phyloP scores from a whole-genome alignment of 2,797 vertebrate species.

The Acanthis flammea region DNA sequence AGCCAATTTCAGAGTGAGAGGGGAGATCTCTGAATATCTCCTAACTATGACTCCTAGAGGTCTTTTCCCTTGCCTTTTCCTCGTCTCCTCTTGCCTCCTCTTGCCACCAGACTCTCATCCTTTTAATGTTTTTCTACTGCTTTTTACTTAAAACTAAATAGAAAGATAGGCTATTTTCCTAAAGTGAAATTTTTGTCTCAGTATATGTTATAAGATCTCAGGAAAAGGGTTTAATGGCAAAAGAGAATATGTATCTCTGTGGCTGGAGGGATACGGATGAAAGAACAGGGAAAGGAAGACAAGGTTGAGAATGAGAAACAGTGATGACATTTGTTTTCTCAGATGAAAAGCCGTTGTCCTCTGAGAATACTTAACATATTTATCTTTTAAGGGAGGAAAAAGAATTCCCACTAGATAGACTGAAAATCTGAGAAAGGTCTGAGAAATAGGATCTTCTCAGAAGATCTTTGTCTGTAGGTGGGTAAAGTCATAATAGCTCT shows the following conservation, averaged over 20 bases:
- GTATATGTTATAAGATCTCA: neutral
- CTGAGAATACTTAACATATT: slow-evolving; percentile 62
- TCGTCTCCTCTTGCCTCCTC: neutral
- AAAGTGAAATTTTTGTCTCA: neutral
- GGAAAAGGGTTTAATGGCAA: neutral
- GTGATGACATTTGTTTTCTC: slow-evolving; percentile 64
- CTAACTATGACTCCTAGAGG: neutral
- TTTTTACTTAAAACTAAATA: neutral
- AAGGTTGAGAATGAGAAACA: neutral
- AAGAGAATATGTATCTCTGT: neutral
- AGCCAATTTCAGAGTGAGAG: neutral
- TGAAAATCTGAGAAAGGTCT: slow-evolving; percentile 67
- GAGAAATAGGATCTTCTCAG: slow-evolving; percentile 76
- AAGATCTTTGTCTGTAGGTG: slow-evolving; percentile 68
- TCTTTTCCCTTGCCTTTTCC: neutral
- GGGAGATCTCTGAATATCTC: neutral
- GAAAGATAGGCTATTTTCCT: neutral
- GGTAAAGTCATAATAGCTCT: slow-evolving; percentile 67
- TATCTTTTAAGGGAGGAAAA: slow-evolving; percentile 60
- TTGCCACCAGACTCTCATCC: neutral
- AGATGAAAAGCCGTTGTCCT: slow-evolving; percentile 30
- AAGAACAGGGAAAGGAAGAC: neutral
- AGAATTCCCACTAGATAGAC: slow-evolving; percentile 62
- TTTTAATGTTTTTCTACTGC: neutral
- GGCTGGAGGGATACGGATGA: neutral